Evolutionary conservation across 2,888 invertebrate genomes (phyloP).

Genomic region (Seira ritae): DNA sequence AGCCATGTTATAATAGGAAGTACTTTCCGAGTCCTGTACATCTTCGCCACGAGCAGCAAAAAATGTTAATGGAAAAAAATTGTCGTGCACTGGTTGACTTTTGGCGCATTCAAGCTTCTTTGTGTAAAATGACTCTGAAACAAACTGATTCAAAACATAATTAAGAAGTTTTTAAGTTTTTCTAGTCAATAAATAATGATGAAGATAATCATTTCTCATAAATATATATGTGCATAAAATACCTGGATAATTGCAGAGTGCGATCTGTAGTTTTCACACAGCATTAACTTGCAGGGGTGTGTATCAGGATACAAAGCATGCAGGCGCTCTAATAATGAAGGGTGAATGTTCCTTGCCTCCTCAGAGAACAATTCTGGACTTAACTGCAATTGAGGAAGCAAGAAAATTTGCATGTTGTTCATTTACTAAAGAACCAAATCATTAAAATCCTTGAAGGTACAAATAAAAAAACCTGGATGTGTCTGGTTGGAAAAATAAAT

Average conservation of each 20-base stretch:
- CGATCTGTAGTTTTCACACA: slow-evolving; percentile 89
- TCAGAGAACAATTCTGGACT: slow-evolving; percentile 84
- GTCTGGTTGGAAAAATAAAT: slow-evolving; percentile 27
- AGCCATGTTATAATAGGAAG: slow-evolving; percentile 88
- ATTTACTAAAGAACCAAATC: too few species aligned
- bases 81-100: slow-evolving; percentile 83
- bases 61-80: slow-evolving; percentile 81
- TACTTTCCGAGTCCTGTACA: slow-evolving; percentile 83
- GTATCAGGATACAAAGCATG: slow-evolving; percentile 85
- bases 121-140: slow-evolving; percentile 88
- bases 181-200: too few species aligned
- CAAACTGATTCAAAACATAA: slow-evolving; percentile 78
- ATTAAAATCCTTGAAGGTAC: too few species aligned
- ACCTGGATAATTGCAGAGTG: slow-evolving; percentile 86
- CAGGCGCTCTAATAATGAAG: slow-evolving; percentile 86
- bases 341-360: slow-evolving; percentile 78
- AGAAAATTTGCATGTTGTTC: too few species aligned
- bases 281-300: slow-evolving; percentile 86
- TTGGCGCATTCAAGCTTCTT: slow-evolving; percentile 85
- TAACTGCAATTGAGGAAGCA: slow-evolving; percentile 75
- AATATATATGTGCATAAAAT: slow-evolving; percentile 32
- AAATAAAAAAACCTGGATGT: too few species aligned
- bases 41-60: slow-evolving; percentile 88
- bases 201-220: slow-evolving; percentile 50
- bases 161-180: too few species aligned